Evolutionary conservation across 2,888 invertebrate species (phyloP).

Genomic region (Lycia hirtaria): DNA sequence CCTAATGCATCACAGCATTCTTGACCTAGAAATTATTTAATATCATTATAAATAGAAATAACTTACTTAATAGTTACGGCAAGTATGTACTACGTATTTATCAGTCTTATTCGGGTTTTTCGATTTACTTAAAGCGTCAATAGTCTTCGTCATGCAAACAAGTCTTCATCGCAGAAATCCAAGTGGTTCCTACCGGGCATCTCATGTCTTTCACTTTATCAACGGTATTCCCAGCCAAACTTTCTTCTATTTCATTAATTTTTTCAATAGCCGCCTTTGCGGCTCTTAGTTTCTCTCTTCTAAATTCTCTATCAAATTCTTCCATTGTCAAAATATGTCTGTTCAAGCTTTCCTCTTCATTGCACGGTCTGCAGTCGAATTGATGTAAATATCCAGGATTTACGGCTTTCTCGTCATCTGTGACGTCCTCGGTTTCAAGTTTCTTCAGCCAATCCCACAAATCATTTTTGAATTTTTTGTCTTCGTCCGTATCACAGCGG

Average conservation of each 20-base stretch:
- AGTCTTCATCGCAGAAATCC: background rate
- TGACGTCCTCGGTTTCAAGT: background rate
- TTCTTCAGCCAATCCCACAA: conserved; percentile 1
- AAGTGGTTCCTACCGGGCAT: background rate
- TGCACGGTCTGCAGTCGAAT: conserved; percentile 2
- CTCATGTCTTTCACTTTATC: background rate
- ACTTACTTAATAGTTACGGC: too few relatives aligned
- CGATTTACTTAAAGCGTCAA: too few relatives aligned
- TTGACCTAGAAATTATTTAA: too few relatives aligned
- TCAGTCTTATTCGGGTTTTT: too few relatives aligned
- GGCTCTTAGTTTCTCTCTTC: background rate
- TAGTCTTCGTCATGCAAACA: background rate
- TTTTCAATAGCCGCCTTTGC: background rate
- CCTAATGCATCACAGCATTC: too few relatives aligned
- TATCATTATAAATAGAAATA: too few relatives aligned
- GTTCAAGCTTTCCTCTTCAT: background rate
- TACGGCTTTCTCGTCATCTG: background rate
- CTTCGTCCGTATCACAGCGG: conserved; percentile 7
- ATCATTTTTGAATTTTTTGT: background rate
- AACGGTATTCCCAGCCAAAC: background rate
- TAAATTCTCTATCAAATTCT: background rate
- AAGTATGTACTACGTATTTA: too few relatives aligned
- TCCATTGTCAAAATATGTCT: background rate
- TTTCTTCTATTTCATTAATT: background rate
- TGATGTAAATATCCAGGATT: conserved; percentile 1